Percentiles rank a stretch among this genome's conserved stretches.
phyloP scores from a whole-genome alignment of 30 jellyfish, hydroid and myxozoan species.

The Haliclystus octoradiatus region DNA sequence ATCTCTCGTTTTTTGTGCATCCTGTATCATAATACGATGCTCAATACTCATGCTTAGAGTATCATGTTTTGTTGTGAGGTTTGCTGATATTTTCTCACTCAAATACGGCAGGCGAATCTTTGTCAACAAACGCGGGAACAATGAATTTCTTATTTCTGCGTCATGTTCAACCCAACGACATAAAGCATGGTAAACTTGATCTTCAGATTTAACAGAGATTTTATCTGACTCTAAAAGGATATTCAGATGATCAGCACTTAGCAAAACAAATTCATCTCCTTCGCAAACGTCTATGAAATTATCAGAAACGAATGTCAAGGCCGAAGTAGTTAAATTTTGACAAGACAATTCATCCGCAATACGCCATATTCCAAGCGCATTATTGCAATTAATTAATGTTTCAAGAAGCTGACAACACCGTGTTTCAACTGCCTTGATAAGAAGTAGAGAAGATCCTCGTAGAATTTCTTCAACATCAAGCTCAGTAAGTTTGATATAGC shows the following conservation, averaged over 20 bases:
- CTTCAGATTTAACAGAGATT: slow-evolving; percentile 63
- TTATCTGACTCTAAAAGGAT: slow-evolving; percentile 42
- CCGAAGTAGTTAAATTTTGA: slow-evolving; percentile 26
- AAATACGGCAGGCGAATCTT: slow-evolving; percentile 68
- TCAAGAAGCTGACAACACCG: slow-evolving; percentile 57
- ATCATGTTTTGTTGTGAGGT: slow-evolving; percentile 2
- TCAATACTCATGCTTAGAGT: not conserved
- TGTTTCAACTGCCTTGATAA: slow-evolving; percentile 35
- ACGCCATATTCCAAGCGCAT: slow-evolving; percentile 53
- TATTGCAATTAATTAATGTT: slow-evolving; percentile 38
- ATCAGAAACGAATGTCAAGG: slow-evolving; percentile 46
- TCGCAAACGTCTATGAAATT: slow-evolving; percentile 39
- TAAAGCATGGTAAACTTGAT: slow-evolving; percentile 36
- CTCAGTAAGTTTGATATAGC: slow-evolving; percentile 38
- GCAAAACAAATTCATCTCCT: slow-evolving; percentile 43
- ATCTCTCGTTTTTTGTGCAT: slow-evolving; percentile 16
- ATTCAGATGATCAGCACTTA: slow-evolving; percentile 28
- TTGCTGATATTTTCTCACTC: slow-evolving; percentile 21
- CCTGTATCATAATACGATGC: slow-evolving; percentile 14
- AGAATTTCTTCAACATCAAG: slow-evolving; percentile 63
- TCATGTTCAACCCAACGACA: slow-evolving; percentile 47
- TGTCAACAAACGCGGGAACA: slow-evolving; percentile 30
- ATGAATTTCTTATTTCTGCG: slow-evolving; percentile 15
- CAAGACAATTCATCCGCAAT: slow-evolving; percentile 72
- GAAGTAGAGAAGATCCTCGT: slow-evolving; percentile 74